Evolutionary conservation across 2,888 invertebrate species (phyloP).

Genomic region (Lasioglossum zephyrum): DNA sequence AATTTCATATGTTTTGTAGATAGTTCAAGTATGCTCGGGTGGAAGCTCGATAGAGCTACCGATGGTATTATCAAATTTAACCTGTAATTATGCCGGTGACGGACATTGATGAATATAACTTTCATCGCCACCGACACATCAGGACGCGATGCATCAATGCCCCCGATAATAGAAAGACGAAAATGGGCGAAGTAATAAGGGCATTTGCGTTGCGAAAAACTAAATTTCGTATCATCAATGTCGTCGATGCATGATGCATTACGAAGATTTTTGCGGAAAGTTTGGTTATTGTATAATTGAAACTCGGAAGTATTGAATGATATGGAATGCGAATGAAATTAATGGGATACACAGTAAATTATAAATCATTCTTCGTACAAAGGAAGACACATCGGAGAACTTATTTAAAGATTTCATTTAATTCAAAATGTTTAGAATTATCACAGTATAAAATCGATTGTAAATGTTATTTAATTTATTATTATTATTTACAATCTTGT

Average conservation of each 20-base stretch:
- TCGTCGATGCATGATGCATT: not conserved
- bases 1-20: constrained; percentile 46
- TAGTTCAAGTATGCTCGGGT: constrained; percentile 39
- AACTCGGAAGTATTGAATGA: not conserved
- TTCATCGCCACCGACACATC: constrained; percentile 15
- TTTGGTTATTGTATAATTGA: not conserved
- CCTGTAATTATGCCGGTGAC: constrained; percentile 54
- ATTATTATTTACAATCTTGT: too few relatives aligned
- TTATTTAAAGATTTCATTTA: not conserved
- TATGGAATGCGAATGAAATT: not conserved
- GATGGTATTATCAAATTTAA: constrained; percentile 52
- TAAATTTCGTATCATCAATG: not conserved
- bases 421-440: too few relatives aligned
- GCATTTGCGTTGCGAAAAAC: not conserved
- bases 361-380: not conserved
- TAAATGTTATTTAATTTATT: too few relatives aligned
- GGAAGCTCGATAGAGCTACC: constrained; percentile 39
- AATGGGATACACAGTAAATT: not conserved
- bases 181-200: not conserved
- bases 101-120: constrained; percentile 64
- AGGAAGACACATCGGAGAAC: not conserved
- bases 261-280: too few relatives aligned
- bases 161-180: not conserved
- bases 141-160: constrained; percentile 1
- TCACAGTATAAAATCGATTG: not conserved